These are phyloP conservation scores for Cyprinus carpio DNA, from an alignment of 2,113 vertebrate genomes.

Conservation along the genomic window DNA sequence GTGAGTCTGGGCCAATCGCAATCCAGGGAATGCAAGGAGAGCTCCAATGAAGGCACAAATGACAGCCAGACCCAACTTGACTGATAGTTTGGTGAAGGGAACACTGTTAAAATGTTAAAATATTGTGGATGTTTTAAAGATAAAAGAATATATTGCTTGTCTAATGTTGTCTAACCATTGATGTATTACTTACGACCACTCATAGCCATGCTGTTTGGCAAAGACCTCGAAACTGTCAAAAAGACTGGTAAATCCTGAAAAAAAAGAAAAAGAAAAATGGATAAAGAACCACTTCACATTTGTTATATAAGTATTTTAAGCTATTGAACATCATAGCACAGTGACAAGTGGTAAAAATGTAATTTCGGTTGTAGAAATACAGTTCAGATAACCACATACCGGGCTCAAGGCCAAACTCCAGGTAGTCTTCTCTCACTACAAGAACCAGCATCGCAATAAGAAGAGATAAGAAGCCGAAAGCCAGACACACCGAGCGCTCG, in stretches of 20 bases:
- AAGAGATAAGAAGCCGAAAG: constrained; percentile 87
- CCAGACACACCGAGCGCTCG: constrained; percentile 91
- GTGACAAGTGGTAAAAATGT: background rate
- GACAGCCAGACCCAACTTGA: constrained; percentile 84
- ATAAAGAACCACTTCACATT: background rate
- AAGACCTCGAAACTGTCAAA: constrained; percentile 82
- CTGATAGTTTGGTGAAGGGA: constrained; percentile 81
- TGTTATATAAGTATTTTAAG: background rate
- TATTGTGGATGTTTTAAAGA: background rate
- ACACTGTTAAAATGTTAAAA: constrained; percentile 69
- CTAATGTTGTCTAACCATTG: background rate
- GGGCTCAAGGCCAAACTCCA: constrained; percentile 92
- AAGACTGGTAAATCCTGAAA: constrained; percentile 78
- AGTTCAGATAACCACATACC: constrained; percentile 63
- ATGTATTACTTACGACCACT: constrained; percentile 86
- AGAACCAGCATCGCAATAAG: constrained; percentile 91
- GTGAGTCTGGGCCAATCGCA: constrained; percentile 94
- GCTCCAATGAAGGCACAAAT: constrained; percentile 85
- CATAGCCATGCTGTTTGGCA: constrained; percentile 82
- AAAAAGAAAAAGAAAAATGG: background rate
- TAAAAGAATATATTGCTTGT: background rate
- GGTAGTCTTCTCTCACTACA: constrained; percentile 84
- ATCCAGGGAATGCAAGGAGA: constrained; percentile 90
- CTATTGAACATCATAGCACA: background rate
- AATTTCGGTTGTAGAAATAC: background rate